These are phyloP conservation scores for Oryzias celebensis DNA, from an alignment of 2,113 vertebrate species.

Conservation along the genomic window DNA sequence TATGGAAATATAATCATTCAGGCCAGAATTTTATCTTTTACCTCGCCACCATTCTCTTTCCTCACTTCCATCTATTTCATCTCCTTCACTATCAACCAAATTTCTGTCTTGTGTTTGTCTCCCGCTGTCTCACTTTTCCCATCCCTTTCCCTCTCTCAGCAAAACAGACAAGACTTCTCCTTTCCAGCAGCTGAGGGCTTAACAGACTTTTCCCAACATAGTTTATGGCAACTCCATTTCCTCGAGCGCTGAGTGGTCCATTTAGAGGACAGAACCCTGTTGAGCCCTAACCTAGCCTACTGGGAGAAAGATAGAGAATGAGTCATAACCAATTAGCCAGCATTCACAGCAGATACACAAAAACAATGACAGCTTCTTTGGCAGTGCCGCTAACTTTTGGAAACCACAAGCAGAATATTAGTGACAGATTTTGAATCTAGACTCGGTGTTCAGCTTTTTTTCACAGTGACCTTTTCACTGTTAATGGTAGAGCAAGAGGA, in stretches of 20 bases:
- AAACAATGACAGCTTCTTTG: conserved; percentile 21
- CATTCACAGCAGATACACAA: conserved; percentile 19
- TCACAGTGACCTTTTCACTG: conserved; percentile 26
- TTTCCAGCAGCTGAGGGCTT: conserved; percentile 40
- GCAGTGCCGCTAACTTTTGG: not conserved
- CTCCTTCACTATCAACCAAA: conserved; percentile 44
- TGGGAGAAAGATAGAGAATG: conserved; percentile 58
- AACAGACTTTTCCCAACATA: conserved; percentile 38
- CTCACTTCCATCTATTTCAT: conserved; percentile 51
- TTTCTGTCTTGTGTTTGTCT: conserved; percentile 53
- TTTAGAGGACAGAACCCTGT: conserved; percentile 61
- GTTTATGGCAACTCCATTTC: conserved; percentile 37
- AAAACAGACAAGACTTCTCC: conserved; percentile 29
- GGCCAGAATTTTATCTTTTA: conserved; percentile 62
- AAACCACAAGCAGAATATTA: not conserved
- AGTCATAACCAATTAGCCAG: conserved; percentile 69
- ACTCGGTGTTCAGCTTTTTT: not conserved
- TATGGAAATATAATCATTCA: conserved; percentile 84
- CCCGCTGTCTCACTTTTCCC: conserved; percentile 32
- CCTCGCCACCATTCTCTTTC: conserved; percentile 42
- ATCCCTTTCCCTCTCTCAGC: conserved; percentile 21
- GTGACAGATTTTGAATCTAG: conserved; percentile 10
- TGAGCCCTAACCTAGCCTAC: conserved; percentile 60
- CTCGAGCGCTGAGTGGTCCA: conserved; percentile 54
- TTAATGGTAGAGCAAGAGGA: conserved; percentile 13